These are phyloP conservation scores for Andrena chrysosceles DNA, from an alignment of 2,888 invertebrate species.

Conservation along the genomic window DNA sequence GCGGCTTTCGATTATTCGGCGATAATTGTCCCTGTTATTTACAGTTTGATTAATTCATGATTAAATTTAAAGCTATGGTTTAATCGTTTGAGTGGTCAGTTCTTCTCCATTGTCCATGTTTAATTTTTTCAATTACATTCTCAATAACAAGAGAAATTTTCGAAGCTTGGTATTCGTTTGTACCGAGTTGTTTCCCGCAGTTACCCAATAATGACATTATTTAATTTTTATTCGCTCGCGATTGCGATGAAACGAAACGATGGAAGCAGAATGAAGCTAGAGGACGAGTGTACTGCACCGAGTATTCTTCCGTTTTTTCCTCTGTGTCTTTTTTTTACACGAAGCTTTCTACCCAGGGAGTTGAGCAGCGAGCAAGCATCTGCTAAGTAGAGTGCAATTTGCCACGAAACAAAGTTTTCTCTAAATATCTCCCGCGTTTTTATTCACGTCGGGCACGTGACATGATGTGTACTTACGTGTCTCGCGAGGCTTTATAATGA, in stretches of 20 bases:
- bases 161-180: background rate
- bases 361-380: conserved; percentile 21
- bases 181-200: background rate
- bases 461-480: background rate
- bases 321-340: background rate
- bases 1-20: background rate
- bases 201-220: conserved; percentile 22
- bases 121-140: background rate
- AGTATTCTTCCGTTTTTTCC: conserved; percentile 22
- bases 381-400: conserved; percentile 8
- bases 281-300: background rate
- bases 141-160: background rate
- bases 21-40: background rate
- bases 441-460: background rate
- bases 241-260: conserved; percentile 20
- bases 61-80: too few species aligned
- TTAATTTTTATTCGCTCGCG: conserved; percentile 27
- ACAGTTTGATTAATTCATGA: too few species aligned
- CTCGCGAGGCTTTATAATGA: background rate
- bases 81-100: background rate
- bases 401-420: background rate
- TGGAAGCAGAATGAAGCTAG: conserved; percentile 26
- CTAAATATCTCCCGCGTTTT: background rate
- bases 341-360: conserved; percentile 3
- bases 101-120: background rate